Percentiles rank a stretch among this genome's conserved stretches.
phyloP scores from a whole-genome alignment of 2,888 invertebrate genomes.

The Periphyllus acericola region DNA sequence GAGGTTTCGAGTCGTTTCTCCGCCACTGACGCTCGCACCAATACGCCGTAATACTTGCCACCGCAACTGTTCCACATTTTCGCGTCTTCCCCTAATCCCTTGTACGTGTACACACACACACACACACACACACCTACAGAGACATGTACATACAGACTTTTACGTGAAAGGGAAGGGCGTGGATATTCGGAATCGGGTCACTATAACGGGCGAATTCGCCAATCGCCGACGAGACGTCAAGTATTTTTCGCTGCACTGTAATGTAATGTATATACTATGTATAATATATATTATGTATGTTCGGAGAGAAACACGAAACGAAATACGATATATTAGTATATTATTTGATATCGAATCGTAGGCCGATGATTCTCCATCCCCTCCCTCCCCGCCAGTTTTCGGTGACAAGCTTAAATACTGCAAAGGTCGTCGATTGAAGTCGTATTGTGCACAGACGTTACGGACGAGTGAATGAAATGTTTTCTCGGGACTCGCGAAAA shows the following conservation, averaged over 20 bases:
- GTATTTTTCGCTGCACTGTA: background rate
- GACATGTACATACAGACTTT: background rate
- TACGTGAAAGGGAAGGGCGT: background rate
- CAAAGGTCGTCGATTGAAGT: too few species aligned
- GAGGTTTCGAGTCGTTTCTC: background rate
- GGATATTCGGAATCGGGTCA: background rate
- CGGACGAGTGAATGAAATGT: too few species aligned
- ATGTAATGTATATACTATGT: too few species aligned
- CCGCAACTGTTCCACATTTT: background rate
- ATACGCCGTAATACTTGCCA: background rate
- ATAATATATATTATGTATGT: background rate
- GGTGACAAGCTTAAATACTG: background rate
- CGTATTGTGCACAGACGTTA: too few species aligned
- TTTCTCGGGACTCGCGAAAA: too few species aligned
- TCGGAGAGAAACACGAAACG: background rate
- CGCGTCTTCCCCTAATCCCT: conserved; percentile 9
- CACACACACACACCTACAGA: too few species aligned
- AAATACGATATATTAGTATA: background rate
- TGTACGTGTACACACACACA: background rate
- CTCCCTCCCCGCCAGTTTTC: background rate
- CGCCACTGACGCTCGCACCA: background rate
- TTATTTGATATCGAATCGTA: background rate
- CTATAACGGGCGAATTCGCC: background rate
- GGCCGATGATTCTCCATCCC: background rate
- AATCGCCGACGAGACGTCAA: background rate